These are phyloP conservation scores for Lepidurus packardi DNA, from an alignment of 1,140 invertebrate genomes.

Conservation along the genomic window DNA sequence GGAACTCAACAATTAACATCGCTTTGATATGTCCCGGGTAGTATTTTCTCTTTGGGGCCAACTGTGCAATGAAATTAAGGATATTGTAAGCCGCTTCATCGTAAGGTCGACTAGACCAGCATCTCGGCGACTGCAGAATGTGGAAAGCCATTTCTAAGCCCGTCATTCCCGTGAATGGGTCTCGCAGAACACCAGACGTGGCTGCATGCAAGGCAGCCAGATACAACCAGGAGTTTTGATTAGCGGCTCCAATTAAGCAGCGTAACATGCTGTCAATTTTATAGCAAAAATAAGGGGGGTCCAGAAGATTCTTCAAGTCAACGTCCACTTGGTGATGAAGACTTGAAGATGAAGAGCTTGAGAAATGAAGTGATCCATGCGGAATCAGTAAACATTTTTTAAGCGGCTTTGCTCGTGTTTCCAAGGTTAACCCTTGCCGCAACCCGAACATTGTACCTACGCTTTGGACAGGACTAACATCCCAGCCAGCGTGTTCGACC, in stretches of 20 bases:
- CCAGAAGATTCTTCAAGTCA: background rate
- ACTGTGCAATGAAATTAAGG: background rate
- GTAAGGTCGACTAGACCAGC: slow-evolving; percentile 33
- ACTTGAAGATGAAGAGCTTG: background rate
- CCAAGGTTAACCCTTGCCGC: background rate
- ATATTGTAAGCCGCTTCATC: slow-evolving; percentile 22
- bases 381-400: background rate
- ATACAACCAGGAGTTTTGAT: slow-evolving; percentile 28
- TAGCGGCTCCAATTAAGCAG: background rate
- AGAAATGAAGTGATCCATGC: background rate
- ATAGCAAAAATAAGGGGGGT: slow-evolving; percentile 1
- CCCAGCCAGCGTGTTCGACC: background rate
- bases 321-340: background rate
- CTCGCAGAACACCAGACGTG: slow-evolving; percentile 30
- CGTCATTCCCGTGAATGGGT: slow-evolving; percentile 33
- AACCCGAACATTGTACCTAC: background rate
- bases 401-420: background rate
- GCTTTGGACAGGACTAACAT: background rate
- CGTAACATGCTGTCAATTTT: slow-evolving; percentile 8
- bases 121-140: slow-evolving; percentile 26
- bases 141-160: slow-evolving; percentile 32
- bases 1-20: background rate
- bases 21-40: background rate
- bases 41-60: background rate
- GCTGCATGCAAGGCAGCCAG: slow-evolving; percentile 30